Conservation (phyloP, 1,140 invertebrate species). For the Caenorhabditis brenneri region DNA sequence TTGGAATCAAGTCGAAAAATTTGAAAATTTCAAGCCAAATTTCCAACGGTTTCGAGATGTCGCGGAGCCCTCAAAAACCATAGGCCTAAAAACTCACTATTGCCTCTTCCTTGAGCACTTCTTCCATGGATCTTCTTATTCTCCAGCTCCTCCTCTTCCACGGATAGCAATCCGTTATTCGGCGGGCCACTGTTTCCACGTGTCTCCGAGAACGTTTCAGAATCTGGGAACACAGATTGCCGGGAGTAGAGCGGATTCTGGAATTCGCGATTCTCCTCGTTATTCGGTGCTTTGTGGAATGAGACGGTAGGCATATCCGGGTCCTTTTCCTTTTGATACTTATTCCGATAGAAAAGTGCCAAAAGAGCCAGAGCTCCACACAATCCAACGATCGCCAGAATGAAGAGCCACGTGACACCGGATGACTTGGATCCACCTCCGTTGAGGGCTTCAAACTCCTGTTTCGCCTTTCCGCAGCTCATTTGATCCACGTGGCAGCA, state of each 20-base stretch:
- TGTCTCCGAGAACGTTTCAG: background rate
- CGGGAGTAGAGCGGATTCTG: conserved; percentile 57
- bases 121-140: conserved; percentile 50
- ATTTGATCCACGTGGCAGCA: conserved; percentile 75
- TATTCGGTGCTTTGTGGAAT: too few relatives aligned
- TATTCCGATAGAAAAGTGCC: conserved; percentile 64
- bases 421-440: background rate
- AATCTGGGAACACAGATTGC: conserved; percentile 13
- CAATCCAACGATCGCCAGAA: conserved; percentile 33
- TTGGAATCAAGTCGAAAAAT: too few relatives aligned
- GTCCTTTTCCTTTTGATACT: conserved; percentile 65
- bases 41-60: too few relatives aligned
- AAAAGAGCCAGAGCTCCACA: background rate
- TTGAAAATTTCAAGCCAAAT: too few relatives aligned
- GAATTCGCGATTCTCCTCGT: too few relatives aligned
- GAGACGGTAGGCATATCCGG: conserved; percentile 62
- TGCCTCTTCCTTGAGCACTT: background rate
- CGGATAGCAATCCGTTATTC: background rate
- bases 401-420: conserved; percentile 53
- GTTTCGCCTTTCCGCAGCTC: conserved; percentile 60
- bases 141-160: conserved; percentile 50
- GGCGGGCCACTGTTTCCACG: background rate
- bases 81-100: background rate
- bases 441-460: conserved; percentile 12
- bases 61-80: too few relatives aligned